A percentile compares a stretch with the other conserved stretches of the same genome.
These are phyloP conservation scores for Corvus moneduloides DNA, from an alignment of 2,113 vertebrate species.

Conservation along the genomic window DNA sequence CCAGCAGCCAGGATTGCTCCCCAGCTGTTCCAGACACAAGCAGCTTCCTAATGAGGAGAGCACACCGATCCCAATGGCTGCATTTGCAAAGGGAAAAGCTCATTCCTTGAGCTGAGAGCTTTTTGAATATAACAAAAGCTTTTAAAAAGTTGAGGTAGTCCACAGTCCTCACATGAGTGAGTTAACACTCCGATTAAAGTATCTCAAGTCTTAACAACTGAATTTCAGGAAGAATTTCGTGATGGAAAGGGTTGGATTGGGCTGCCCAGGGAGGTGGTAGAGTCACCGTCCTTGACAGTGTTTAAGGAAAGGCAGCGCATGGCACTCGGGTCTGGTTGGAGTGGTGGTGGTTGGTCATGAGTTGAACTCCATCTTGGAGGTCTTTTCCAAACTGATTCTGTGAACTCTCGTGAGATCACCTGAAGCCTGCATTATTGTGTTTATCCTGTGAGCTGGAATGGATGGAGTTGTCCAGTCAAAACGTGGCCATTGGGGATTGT, in stretches of 20 bases:
- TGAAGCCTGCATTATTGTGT: not conserved
- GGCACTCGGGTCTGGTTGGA: not conserved
- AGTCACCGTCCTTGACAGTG: not conserved
- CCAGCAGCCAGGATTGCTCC: constrained; percentile 3
- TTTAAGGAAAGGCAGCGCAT: fast-evolving
- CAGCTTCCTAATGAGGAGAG: not conserved
- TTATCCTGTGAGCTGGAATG: not conserved
- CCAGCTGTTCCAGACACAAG: constrained; percentile 1
- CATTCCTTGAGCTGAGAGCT: not conserved
- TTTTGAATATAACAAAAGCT: not conserved
- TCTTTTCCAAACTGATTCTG: not conserved
- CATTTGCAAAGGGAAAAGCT: not conserved
- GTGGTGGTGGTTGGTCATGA: fast-evolving
- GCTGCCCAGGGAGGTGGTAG: not conserved
- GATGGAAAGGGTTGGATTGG: not conserved
- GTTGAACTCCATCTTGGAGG: fast-evolving
- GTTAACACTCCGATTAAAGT: not conserved
- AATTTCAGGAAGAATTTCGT: not conserved
- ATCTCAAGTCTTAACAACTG: not conserved
- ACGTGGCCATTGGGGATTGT: fast-evolving
- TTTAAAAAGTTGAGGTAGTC: not conserved
- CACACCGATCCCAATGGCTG: fast-evolving
- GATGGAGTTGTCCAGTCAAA: not conserved
- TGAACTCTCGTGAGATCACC: not conserved
- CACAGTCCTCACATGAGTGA: not conserved